Percentiles rank a stretch among this genome's conserved stretches.
Conservation (phyloP, 2,888 invertebrate genomes). For the Poecilobothrus nobilitatus region DNA sequence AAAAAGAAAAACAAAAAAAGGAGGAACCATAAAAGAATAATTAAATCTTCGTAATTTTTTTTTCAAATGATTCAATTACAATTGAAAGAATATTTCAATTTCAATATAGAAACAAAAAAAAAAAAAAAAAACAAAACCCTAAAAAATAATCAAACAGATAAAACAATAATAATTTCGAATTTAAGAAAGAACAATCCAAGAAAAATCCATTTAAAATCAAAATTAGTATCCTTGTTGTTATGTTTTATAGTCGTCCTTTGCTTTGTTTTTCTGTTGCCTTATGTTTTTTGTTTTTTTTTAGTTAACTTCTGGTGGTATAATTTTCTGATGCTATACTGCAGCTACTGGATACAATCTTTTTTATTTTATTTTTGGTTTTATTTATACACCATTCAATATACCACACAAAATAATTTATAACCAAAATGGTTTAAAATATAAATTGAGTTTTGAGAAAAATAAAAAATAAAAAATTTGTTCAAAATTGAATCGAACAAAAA, state of each 20-base stretch:
- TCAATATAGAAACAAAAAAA: not conserved
- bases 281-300: not conserved
- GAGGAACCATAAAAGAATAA: not conserved
- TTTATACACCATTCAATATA: not conserved
- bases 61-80: slow-evolving; percentile 2
- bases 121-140: not conserved
- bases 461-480: not conserved
- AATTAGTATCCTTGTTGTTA: not conserved
- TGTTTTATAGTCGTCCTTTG: not conserved
- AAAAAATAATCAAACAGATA: not conserved
- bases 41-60: not conserved
- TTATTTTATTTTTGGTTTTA: not conserved
- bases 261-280: too few species aligned
- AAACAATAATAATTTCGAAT: not conserved
- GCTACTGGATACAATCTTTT: not conserved
- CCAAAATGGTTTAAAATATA: not conserved
- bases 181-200: not conserved
- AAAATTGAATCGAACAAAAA: not conserved
- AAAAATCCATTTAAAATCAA: not conserved
- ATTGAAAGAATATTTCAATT: not conserved
- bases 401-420: slow-evolving; percentile 1
- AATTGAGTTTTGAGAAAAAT: not conserved
- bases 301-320: not conserved
- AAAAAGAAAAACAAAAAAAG: not conserved
- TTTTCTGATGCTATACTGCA: not conserved